A percentile compares a stretch with the other conserved stretches of the same genome.
phyloP scores from a whole-genome alignment of 2,888 invertebrate species.

The Ophion ellenae region DNA sequence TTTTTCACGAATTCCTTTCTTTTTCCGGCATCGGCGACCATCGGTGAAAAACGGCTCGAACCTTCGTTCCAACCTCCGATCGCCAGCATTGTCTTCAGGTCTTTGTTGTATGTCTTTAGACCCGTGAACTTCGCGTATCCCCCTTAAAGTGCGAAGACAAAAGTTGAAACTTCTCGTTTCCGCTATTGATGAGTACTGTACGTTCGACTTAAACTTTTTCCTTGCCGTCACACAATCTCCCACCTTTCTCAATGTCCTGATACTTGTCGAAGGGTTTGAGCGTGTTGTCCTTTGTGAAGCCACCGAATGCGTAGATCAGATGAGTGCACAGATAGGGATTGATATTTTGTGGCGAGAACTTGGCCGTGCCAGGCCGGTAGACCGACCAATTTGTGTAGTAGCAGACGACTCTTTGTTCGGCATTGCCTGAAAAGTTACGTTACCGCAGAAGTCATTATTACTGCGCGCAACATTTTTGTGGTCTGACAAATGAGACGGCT shows the following conservation, averaged over 20 bases:
- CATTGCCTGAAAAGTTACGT: conserved; percentile 80
- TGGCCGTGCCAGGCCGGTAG: conserved; percentile 94
- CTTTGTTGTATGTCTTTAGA: conserved; percentile 95
- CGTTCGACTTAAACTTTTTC: neutral
- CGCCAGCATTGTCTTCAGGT: conserved; percentile 94
- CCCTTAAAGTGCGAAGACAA: conserved; percentile 85
- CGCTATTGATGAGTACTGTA: neutral
- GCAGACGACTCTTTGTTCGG: conserved; percentile 92
- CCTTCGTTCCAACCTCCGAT: conserved; percentile 98
- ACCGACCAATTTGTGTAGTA: conserved; percentile 98
- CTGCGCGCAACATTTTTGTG: neutral
- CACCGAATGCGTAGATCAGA: conserved; percentile 96
- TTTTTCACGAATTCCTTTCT: conserved; percentile 93
- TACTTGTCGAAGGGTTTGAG: conserved; percentile 97
- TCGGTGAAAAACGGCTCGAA: conserved; percentile 93
- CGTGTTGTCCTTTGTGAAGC: conserved; percentile 95
- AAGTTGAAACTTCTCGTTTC: neutral
- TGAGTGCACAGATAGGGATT: conserved; percentile 97
- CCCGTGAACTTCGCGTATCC: conserved; percentile 97
- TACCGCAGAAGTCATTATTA: conserved; percentile 18
- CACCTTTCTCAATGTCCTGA: conserved; percentile 97
- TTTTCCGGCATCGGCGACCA: conserved; percentile 91
- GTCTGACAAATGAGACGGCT: conserved; percentile 4
- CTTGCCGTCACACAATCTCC: conserved; percentile 35
- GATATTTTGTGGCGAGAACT: conserved; percentile 96